Evolutionary conservation across 2,888 invertebrate species (phyloP), one percentile per base, ranked within the genome.

Genomic region (Masnerella sp.): DNA sequence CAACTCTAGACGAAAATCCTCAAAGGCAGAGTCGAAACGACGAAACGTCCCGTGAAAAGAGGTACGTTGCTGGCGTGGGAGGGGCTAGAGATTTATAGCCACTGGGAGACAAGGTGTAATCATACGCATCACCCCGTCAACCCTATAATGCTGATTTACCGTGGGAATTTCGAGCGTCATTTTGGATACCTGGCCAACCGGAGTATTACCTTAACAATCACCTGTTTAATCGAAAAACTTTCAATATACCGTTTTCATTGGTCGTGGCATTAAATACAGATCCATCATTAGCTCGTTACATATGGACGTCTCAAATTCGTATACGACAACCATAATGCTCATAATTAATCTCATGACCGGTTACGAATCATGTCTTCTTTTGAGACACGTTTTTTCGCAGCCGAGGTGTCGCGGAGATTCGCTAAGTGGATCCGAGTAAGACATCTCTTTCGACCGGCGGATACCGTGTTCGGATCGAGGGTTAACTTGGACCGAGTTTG

Each of bases 101-200:
- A 79, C 76, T 82, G 80, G 78, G 84, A 84, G 87, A 86, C 87
- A 87, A 84, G 84, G 83, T 86, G 86, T 87, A 87, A 87, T 87
- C 87, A 87, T 86, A 85, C 85, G 81, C 85, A 85, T 87, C 87
- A 85, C 84, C 85, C 87, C 82, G 83, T 86, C 86, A 85, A 84
- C 84, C 84, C 85, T 70, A 79, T 81, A 85, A 83, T 84, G 78
- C 82, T 87, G 87, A 87, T 87, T 87, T 86, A 87, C 85, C 85
- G 87, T 87, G 87, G 81, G 87, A 87, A 86, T 85, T 83, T 83
- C 77, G 77, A 82, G 82, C 84, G 79, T 83, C 82, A 78, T 81
- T 78, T 74, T 68, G 76, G 74, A 79, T 79, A 81, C 78, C 77
- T 77, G 71, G 51, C 61, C 70, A 70, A 79, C 77, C 79, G 77